Base-by-base conservation (phyloP, 1,140 invertebrate species). In the Ganaspis sp. region DNA sequence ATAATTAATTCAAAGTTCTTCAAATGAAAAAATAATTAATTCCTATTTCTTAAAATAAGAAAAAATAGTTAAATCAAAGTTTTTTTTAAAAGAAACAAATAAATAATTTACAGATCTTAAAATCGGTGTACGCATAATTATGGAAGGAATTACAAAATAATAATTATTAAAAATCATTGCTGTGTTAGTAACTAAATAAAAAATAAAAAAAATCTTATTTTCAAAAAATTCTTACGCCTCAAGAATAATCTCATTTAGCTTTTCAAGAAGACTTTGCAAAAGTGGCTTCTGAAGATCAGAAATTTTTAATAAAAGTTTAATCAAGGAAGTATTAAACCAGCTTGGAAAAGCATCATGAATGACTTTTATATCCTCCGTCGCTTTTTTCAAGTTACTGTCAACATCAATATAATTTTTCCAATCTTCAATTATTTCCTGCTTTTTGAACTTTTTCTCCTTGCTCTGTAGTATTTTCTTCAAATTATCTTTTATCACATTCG, bases 161-260 rank as follows among this genome's bases (percentile, higher is more conserved):
- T n/a, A n/a, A n/a, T n/a, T n/a, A n/a, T n/a, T n/a, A n/a, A n/a
- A n/a, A n/a, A n/a, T n/a, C n/a, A n/a, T n/a, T n/a, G n/a, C n/a
- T n/a, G n/a, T n/a, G n/a, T n/a, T n/a, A n/a, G n/a, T n/a, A n/a
- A n/a, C n/a, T n/a, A n/a, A n/a, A n/a, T n/a, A n/a, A n/a, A n/a
- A n/a, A n/a, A n/a, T n/a, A 37, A 64, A 45, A 23, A 19, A 17
- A 45, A 23, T 19, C 45, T 45, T 17, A 40, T 42, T 19, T 54
- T 76, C 71, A 70, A 49, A 38, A 34, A 76, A 79, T 73, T 82
- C 80, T 80, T 82, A 90, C 89, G 72, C 81, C 37, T 83, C 72
- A 11, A 91, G 75, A 58, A 91, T 77, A 70, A 85, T 81, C 70
- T 90, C 88, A 64, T 86, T 89, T 0, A 91, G 81, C 84, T 86